Base-by-base conservation (phyloP, 2,888 invertebrate genomes). In the Mythimna loreyi region DNA sequence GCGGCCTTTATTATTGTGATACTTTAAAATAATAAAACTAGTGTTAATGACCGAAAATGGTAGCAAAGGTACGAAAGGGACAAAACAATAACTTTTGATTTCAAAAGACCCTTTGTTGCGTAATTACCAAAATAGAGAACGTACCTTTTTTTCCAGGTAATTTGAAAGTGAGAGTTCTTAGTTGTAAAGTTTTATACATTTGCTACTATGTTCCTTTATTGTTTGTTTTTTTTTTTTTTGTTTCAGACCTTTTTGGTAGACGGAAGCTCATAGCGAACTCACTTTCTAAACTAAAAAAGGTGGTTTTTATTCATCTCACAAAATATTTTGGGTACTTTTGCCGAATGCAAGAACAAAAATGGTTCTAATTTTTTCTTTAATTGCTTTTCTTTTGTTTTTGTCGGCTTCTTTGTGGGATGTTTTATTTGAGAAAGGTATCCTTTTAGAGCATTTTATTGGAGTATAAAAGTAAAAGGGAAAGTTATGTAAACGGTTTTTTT, bases 91-190 rank as follows among this genome's bases (percentile, higher is more conserved):
- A 65, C 81, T 75, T 75, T 75, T 57, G 57, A 62, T 75, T 75
- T 74, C 67, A 83, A 86, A 85, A 74, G 81, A 72, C 64, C 64
- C 65, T 50, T 78, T 79, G 80, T 89, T 86, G 84, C 85, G 84
- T 88, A 86, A 89, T 84, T 79, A 75, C 47, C 53, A 50, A 76
- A 69, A 75, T 72, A 58, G 60, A 60, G 25, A 49, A 36, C 6
- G 19, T 1, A 52, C 40, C 19, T 47, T 75, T 71, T 77, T 81
- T 86, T 85, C 73, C 86, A 88, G 87, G 89, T 40, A 91, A 89
- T 89, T 90, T 89, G 92, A 94, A 94, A 94, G 94, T 92, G 86
- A 92, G 83, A 85, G 83, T 86, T 50, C 40, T 60, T 3, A 23
- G 67, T 67, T 59, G 55, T 89, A 88, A 87, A 88, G 65, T 81